Evolutionary conservation across 1,140 invertebrate species (phyloP), one percentile per base, ranked within the genome.

Genomic region (Protaetia brevitarsis): DNA sequence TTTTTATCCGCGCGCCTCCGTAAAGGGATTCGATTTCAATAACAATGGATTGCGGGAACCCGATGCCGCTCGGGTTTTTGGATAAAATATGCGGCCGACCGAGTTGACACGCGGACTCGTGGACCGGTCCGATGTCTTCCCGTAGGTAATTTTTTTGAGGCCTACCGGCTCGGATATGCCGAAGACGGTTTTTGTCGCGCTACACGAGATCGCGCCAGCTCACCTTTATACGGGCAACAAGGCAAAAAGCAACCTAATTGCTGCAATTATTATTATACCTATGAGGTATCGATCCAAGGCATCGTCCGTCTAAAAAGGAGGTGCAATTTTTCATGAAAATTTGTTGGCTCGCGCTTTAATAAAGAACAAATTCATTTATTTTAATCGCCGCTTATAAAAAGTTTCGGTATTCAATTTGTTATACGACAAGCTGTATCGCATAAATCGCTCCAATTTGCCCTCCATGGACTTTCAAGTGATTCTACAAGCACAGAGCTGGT

Each of bases 311-410:
- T 21, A 21, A 45, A 45, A 45, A 45, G 23, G 41, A 13, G 41
- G 41, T 21, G 23, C 23, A 45, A 45, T 45, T 19, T 45, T 45
- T 45, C 41, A 21, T 45, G 16, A 45, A 45, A 45, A 45, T 13
- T n/a, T 19, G 41, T 45, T 19, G 16, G 41, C 41, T 7, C 23
- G 41, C 41, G n/a, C 41, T 45, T 45, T 45, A 45, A 45, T 45
- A 45, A 45, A 16, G 41, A 45, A 45, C n/a, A 21, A 45, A 45
- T 45, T 45, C 41, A 45, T 45, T 45, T 21, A 45, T 45, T 45
- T 45, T 37, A 45, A 45, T 45, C 41, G 41, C 6, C 16, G 41
- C 1, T 13, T 23, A 8, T 19, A 45, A 45, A 45, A 45, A 45
- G 16, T 3, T 16, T 45, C 41, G 41, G n/a, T 45, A 45, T 45